These are phyloP conservation scores for Tipula helvola DNA, from an alignment of 2,888 invertebrate genomes.

Conservation along the genomic window DNA sequence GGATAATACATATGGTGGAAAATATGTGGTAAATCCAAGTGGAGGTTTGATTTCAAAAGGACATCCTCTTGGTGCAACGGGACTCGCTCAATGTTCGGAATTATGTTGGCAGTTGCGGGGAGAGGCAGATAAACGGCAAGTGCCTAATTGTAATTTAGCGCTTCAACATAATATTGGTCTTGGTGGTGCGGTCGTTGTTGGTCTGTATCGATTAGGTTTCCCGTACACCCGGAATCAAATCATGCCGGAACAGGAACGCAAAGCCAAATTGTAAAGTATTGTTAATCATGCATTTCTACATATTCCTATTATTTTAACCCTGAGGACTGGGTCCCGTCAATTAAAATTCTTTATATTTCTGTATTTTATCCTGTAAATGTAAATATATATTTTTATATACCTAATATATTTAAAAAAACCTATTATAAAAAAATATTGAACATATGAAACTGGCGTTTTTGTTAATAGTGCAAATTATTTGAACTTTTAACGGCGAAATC, in stretches of 20 bases:
- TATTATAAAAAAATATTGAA: no score
- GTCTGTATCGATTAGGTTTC: slow-evolving; percentile 79
- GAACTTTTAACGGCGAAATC: no score
- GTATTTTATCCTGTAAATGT: not conserved
- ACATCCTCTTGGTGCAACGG: slow-evolving; percentile 94
- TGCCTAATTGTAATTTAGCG: slow-evolving; percentile 60
- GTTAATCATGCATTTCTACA: not conserved
- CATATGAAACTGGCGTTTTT: no score
- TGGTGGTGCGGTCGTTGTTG: slow-evolving; percentile 91
- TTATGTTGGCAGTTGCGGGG: slow-evolving; percentile 72
- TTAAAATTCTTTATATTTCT: not conserved
- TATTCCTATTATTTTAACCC: not conserved
- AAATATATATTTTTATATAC: no score
- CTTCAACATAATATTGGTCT: slow-evolving; percentile 95
- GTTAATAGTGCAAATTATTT: no score
- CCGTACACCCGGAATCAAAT: not conserved
- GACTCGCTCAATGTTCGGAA: slow-evolving; percentile 81
- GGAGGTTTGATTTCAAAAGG: slow-evolving; percentile 99
- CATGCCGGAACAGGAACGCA: not conserved
- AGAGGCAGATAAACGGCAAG: slow-evolving; percentile 60
- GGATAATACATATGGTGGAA: slow-evolving; percentile 94
- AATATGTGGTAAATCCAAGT: slow-evolving; percentile 95
- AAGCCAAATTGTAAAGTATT: not conserved
- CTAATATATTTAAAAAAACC: no score
- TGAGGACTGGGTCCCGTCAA: not conserved